Conservation (phyloP, 2,888 invertebrate species). For the Furcula furcula region DNA sequence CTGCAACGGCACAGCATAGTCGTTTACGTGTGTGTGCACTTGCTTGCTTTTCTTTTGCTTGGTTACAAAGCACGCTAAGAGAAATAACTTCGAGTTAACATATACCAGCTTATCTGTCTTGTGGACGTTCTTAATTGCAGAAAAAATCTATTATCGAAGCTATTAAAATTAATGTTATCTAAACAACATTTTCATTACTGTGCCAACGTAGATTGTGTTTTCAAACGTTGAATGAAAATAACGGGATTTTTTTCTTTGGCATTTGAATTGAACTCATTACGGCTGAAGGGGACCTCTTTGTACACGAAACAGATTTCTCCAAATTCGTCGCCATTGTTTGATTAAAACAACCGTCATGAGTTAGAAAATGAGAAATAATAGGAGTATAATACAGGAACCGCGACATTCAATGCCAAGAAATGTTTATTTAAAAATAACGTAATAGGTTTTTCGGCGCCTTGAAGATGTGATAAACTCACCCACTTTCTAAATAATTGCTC, state of each 20-base stretch:
- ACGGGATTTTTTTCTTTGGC: conserved; percentile 19
- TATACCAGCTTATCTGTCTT: too few species aligned
- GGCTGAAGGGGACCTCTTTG: conserved; percentile 21
- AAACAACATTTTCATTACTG: conserved; percentile 26
- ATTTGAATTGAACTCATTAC: conserved; percentile 44
- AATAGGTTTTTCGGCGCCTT: too few species aligned
- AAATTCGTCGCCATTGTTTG: conserved; percentile 33
- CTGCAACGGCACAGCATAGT: too few species aligned
- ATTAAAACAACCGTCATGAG: conserved; percentile 23
- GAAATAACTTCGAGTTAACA: too few species aligned
- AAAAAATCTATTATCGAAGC: not conserved
- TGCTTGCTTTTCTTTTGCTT: too few species aligned
- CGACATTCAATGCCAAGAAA: not conserved
- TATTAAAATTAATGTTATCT: conserved; percentile 7
- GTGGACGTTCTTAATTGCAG: too few species aligned
- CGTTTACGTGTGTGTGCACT: too few species aligned
- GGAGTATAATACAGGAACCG: not conserved
- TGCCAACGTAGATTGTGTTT: conserved; percentile 31
- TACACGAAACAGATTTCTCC: conserved; percentile 29
- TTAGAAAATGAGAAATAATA: conserved; percentile 6
- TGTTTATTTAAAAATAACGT: not conserved
- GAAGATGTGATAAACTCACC: too few species aligned
- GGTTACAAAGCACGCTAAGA: too few species aligned
- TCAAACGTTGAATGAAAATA: conserved; percentile 31
- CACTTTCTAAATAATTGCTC: too few species aligned